Evolutionary conservation across 1,140 invertebrate genomes (phyloP).

Genomic region (Drosophila simulans): DNA sequence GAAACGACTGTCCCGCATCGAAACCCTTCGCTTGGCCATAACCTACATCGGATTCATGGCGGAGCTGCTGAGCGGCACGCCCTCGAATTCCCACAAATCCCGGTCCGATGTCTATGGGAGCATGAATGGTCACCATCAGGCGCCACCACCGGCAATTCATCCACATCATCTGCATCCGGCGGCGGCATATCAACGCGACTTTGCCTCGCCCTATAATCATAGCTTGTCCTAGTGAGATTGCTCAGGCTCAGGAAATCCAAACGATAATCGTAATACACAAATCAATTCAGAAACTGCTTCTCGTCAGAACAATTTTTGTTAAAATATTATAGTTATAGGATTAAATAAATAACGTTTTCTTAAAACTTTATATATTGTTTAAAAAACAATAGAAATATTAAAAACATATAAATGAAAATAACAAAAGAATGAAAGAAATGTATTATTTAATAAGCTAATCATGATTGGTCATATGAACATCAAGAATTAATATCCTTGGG

Average conservation of each 20-base stretch:
- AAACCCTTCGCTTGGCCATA: constrained; percentile 97
- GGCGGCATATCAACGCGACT: constrained; percentile 76
- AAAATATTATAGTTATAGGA: background rate
- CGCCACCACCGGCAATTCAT: constrained; percentile 65
- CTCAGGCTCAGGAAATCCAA: no score
- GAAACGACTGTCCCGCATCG: constrained; percentile 98
- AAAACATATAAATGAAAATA: background rate
- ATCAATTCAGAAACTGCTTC: background rate
- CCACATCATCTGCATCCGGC: constrained; percentile 74
- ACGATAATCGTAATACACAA: background rate
- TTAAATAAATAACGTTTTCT: background rate
- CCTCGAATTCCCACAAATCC: constrained; percentile 84
- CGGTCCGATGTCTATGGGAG: constrained; percentile 81
- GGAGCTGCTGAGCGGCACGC: constrained; percentile 91
- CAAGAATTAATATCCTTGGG: no score
- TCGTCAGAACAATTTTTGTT: background rate
- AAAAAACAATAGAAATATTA: background rate
- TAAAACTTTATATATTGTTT: background rate
- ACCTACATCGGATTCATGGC: constrained; percentile 99
- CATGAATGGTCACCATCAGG: constrained; percentile 78
- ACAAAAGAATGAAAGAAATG: background rate
- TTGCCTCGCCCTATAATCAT: constrained; percentile 80
- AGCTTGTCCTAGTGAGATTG: constrained; percentile 35
- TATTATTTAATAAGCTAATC: no score
- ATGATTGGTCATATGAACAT: no score